Evolutionary conservation across 2,113 vertebrate genomes (phyloP), one percentile per base, ranked within the genome.

Genomic region (Petaurus breviceps): DNA sequence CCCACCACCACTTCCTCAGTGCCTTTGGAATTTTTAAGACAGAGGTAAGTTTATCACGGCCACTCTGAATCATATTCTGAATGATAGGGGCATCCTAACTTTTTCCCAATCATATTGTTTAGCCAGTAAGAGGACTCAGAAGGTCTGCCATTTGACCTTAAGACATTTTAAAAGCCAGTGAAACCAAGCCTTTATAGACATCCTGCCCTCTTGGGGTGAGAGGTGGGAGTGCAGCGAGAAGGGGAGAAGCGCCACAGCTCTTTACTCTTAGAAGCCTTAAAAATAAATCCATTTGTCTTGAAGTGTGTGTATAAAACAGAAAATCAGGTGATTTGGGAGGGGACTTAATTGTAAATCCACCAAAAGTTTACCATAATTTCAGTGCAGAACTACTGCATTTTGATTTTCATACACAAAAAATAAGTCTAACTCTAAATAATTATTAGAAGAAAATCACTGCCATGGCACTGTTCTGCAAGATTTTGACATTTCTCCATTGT

Each of bases 371-470:
- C 14, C 47, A 23, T 89, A 43, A 49, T 91, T 93, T 89, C 90
- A 47, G 68, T 47, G 3, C 23, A 89, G 89, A 92, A 93, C 95
- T 93, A 61, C 61, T 90, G 8, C 52, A 19, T 52, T 37, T 90
- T 49, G 68, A 50, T 49, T 51, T 93, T 46, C 31, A 49, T 61
- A 61, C 89, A 89, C 51, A 92, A 25, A 91, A 90, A 54, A 43
- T 54, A 14, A 47, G 52, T 5, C 24, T 46, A 55, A 89, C 47
- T 57, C 90, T 92, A 92, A 95, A 31, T 92, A 77, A 46, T 31
- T 89, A 52, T 89, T 14, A 93, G 55, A 93, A 90, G 43, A 93
- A 52, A 96, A 93, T 92, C 94, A 94, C 55, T 51, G 43, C 89
- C 43, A 1, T 51, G 23, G 53, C 90, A 84, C 11, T 91, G 19